Percentiles rank a stretch among this genome's conserved stretches.
Evolutionary conservation across 2,797 vertebrate genomes (phyloP).

Genomic region (Brachyalestes nurse): DNA sequence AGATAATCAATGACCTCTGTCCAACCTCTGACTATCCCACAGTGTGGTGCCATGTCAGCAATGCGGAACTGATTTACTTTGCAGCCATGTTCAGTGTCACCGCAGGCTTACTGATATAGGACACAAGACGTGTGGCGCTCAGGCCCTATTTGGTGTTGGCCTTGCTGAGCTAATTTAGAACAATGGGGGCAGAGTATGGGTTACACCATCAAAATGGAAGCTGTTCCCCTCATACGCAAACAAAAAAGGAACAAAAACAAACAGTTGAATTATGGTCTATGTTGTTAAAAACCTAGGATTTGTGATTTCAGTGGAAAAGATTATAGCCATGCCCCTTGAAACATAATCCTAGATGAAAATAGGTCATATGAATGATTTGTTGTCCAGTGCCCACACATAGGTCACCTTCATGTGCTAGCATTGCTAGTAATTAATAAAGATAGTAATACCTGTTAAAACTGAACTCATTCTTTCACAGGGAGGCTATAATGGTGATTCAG

Average conservation of each 20-base stretch:
- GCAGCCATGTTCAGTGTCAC: slow-evolving; percentile 52
- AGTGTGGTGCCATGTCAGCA: slow-evolving; percentile 50
- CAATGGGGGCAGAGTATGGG: slow-evolving; percentile 41
- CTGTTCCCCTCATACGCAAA: neutral
- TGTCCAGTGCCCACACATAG: too few relatives aligned
- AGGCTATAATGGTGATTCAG: slow-evolving; percentile 86
- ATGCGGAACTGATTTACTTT: slow-evolving; percentile 60
- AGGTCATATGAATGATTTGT: too few relatives aligned
- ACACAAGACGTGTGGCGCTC: slow-evolving; percentile 48
- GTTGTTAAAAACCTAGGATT: neutral
- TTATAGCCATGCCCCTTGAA: too few relatives aligned
- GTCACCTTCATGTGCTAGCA: too few relatives aligned
- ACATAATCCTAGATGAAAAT: too few relatives aligned
- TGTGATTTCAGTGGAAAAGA: neutral
- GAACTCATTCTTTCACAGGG: slow-evolving; percentile 56
- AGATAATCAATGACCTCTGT: slow-evolving; percentile 61
- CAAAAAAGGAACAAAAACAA: neutral
- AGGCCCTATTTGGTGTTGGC: slow-evolving; percentile 58
- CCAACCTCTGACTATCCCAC: slow-evolving; percentile 55
- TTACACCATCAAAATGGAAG: slow-evolving; percentile 29
- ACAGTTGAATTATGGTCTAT: neutral
- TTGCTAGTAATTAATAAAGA: too few relatives aligned
- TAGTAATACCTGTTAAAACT: too few relatives aligned
- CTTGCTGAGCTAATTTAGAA: slow-evolving; percentile 62
- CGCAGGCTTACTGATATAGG: slow-evolving; percentile 56